A percentile compares a stretch with the other conserved stretches of the same genome.
These are phyloP conservation scores for Pteropus rufus DNA, from an alignment of 2,797 vertebrate genomes.

Conservation along the genomic window DNA sequence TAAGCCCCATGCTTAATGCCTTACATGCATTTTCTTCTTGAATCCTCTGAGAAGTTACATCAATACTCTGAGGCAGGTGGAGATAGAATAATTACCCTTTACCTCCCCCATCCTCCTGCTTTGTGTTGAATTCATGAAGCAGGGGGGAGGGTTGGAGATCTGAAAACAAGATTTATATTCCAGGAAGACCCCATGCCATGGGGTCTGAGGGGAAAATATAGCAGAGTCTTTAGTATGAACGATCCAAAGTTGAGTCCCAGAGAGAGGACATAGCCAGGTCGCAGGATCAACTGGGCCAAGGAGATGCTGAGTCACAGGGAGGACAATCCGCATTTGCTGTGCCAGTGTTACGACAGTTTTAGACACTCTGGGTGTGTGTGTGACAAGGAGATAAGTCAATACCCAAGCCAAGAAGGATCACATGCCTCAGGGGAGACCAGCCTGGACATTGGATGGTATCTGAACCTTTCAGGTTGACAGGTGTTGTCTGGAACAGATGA, in stretches of 20 bases:
- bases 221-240: neutral
- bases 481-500: neutral
- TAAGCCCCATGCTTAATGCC: neutral
- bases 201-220: neutral
- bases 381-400: neutral
- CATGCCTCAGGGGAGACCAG: neutral
- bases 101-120: neutral
- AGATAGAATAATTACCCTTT: neutral
- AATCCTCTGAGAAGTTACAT: neutral
- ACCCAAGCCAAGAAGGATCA: neutral
- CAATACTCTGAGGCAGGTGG: neutral
- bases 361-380: neutral
- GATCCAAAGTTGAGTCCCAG: neutral
- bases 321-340: neutral
- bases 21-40: neutral
- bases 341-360: neutral
- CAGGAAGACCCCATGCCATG: neutral
- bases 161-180: neutral
- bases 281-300: neutral
- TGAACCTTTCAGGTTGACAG: neutral
- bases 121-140: neutral
- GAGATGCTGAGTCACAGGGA: neutral
- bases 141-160: neutral
- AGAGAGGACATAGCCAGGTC: neutral
- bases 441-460: too few species aligned